Base-by-base conservation (phyloP, 2,888 invertebrate species). In the Lumbricus terrestris region DNA sequence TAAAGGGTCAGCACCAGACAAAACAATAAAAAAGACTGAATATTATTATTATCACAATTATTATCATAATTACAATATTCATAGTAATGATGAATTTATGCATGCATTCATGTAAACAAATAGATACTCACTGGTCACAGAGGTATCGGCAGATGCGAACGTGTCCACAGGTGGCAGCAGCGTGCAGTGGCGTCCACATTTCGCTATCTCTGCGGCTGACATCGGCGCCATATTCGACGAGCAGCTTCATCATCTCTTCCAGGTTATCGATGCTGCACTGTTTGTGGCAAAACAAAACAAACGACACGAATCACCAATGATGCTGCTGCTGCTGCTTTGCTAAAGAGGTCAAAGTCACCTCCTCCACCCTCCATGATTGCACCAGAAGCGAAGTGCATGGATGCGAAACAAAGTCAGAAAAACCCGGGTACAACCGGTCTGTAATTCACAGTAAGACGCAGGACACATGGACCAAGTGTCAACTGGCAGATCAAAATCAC, bases 141-240 rank as follows among this genome's bases (percentile, higher is more conserved):
- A 99, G 96, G 94, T 97, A 97, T 95, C 97, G 97, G 92, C 99
- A 99, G 93, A 99, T 96, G 95, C 98, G 97, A 90, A 98, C 96
- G 95, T 99, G 98, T 4, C 98, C 99, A 95, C 99, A 99, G 23
- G 99, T 99, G 85, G 99, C 99, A 0, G 99, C 99, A 20, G 99
- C 99, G 96, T 99, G 99, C 83, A 99, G 95, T 0, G 99, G 99
- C 35, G 99, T 99, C 99, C 99, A 99, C 94, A 97, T 97, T 95
- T 99, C 98, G 94, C 98, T 98, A 95, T 99, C 99, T 95, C 97
- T 97, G 0, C 98, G 97, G 95, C 99, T 98, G 6, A 99, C 98
- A 94, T 99, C 97, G 89, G 98, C 98, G 92, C 97, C 97, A 95
- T 97, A 97, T 95, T 98, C 97, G 82, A 99, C 96, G n/a, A 99